A percentile compares a stretch with the other conserved stretches of the same genome.
phyloP scores from a whole-genome alignment of 2,113 vertebrate genomes.

The Sylvia atricapilla region DNA sequence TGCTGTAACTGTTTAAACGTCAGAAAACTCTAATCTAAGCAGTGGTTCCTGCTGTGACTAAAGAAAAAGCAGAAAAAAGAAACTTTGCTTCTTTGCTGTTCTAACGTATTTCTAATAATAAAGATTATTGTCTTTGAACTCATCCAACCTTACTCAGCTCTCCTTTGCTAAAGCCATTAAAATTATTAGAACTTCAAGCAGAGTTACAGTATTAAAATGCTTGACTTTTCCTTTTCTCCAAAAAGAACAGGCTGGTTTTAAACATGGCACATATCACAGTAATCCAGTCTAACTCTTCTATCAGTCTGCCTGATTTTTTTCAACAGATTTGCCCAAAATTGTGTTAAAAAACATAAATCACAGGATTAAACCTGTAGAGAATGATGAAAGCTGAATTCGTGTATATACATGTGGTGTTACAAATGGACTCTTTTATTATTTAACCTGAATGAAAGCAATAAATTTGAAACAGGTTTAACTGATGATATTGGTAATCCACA shows the following conservation, averaged over 20 bases:
- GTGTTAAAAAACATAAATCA: constrained; percentile 80
- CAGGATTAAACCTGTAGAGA: constrained; percentile 76
- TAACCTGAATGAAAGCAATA: constrained; percentile 82
- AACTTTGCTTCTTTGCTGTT: constrained; percentile 47
- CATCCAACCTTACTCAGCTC: constrained; percentile 47
- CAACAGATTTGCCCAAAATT: constrained; percentile 73
- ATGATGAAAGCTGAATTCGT: constrained; percentile 80
- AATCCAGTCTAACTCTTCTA: constrained; percentile 69
- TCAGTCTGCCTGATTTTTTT: constrained; percentile 72
- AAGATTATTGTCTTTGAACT: constrained; percentile 68
- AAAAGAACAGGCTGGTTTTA: constrained; percentile 57
- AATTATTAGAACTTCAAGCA: constrained; percentile 67
- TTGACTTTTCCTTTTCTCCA: constrained; percentile 52
- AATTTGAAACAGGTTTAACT: constrained; percentile 83
- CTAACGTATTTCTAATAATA: constrained; percentile 61
- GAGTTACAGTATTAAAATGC: constrained; percentile 39
- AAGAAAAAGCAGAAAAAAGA: constrained; percentile 49
- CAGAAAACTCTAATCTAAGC: constrained; percentile 44
- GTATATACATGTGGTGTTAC: constrained; percentile 81
- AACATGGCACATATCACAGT: constrained; percentile 56
- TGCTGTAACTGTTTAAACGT: constrained; percentile 31
- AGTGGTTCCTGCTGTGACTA: constrained; percentile 45
- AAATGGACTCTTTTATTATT: constrained; percentile 82
- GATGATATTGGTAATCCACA: constrained; percentile 81
- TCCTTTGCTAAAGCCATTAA: constrained; percentile 70